Base-by-base conservation (phyloP, 2,888 invertebrate species). In the Maniola hyperantus region DNA sequence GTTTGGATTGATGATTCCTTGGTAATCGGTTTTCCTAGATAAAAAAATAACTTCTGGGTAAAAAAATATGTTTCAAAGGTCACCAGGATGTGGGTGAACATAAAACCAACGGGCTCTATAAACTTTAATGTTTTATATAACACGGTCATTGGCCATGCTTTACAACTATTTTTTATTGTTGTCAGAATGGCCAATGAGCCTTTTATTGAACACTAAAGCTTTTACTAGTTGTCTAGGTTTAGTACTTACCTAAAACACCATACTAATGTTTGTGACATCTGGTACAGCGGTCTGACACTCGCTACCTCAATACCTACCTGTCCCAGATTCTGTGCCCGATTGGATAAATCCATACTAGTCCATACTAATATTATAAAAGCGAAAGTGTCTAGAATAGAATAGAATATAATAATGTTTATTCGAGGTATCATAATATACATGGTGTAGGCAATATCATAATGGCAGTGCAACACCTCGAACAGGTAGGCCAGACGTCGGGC, bases 201-300 rank as follows among this genome's bases (percentile, higher is more conserved):
- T 57, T 57, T 57, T 57, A 57, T 57, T 20, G 39, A 5, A 42
- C 20, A 42, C 36, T 34, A 61, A 61, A 50, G 13, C 13, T 61
- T 50, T 36, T 50, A 50, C 36, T 33, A 15, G 15, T 46, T 50
- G 18, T 61, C 34, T 36, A 34, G 13, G 7, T 6, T n/a, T n/a
- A n/a, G n/a, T n/a, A n/a, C n/a, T n/a, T n/a, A n/a, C n/a, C n/a
- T n/a, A n/a, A n/a, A n/a, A 50, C 13, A 20, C 36, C 50, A 61
- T 36, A 50, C 36, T 11, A 55, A 54, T 63, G 63, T 54, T 63
- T 33, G 42, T 6, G 33, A 44, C n/a, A 55, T 55, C 55, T 55
- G 55, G 39, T 5, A 34, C 54, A 48, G 48, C 4, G 48, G 6
- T 48, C 18, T 48, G 2, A 7, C 2, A 15, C 48, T 18, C 46